These are phyloP conservation scores for Talpa occidentalis DNA, from an alignment of 2,113 vertebrate species.

Conservation along the genomic window DNA sequence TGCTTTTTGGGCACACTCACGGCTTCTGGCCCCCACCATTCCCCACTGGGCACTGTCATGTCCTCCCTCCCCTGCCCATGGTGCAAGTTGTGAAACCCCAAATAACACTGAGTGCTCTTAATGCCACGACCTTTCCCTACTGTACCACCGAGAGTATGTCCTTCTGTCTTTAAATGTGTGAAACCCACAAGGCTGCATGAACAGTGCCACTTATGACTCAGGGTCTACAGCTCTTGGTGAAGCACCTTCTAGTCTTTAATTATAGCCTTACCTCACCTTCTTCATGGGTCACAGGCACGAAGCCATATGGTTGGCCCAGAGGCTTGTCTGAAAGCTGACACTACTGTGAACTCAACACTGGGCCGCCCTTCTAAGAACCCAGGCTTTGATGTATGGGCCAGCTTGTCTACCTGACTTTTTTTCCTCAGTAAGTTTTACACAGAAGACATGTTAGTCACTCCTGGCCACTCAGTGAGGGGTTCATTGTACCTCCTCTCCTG, in stretches of 20 bases:
- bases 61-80: fast-evolving
- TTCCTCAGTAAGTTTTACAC: not conserved
- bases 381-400: not conserved
- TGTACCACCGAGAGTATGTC: not conserved
- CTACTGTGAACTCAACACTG: not conserved
- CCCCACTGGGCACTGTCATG: not conserved
- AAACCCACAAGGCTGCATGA: not conserved
- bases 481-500: not conserved
- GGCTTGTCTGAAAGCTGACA: not conserved
- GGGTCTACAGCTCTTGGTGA: not conserved
- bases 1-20: not conserved
- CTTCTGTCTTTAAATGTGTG: not conserved
- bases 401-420: not conserved
- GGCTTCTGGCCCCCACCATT: not conserved
- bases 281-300: not conserved
- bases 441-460: not conserved
- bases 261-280: slow-evolving; percentile 33
- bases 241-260: slow-evolving; percentile 21
- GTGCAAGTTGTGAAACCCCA: not conserved
- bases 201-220: not conserved
- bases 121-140: not conserved
- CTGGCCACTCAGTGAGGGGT: not conserved
- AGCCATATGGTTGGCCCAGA: not conserved
- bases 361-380: not conserved
- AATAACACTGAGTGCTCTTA: fast-evolving